Conservation (phyloP, 2,888 invertebrate species). For the Ametastegia equiseti region DNA sequence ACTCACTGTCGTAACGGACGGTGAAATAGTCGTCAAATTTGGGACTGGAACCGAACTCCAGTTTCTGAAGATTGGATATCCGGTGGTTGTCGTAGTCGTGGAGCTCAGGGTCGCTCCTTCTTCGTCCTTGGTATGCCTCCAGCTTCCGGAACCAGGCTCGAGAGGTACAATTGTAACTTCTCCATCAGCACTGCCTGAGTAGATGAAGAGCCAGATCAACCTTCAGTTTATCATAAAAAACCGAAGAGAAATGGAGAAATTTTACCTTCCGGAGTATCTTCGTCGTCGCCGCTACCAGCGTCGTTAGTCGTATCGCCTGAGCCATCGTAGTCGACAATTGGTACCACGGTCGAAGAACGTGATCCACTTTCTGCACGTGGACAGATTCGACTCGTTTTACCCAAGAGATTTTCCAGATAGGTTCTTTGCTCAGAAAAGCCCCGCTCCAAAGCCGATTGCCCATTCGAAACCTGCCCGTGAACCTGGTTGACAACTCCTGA, state of each 20-base stretch:
- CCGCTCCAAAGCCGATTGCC: slow-evolving; percentile 50
- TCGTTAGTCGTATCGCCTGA: slow-evolving; percentile 46
- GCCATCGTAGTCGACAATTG: slow-evolving; percentile 44
- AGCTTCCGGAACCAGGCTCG: neutral
- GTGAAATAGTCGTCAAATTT: neutral
- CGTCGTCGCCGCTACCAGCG: slow-evolving; percentile 48
- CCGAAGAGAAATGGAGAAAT: neutral
- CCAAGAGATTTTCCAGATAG: slow-evolving; percentile 54
- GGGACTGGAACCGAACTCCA: neutral
- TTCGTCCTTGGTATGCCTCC: neutral
- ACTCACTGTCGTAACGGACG: slow-evolving; percentile 9
- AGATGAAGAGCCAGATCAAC: no score
- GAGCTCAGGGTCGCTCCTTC: neutral
- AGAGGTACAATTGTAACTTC: slow-evolving; percentile 10
- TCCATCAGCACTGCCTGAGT: neutral
- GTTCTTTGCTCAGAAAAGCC: slow-evolving; percentile 56
- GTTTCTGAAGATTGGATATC: neutral
- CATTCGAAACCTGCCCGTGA: slow-evolving; percentile 59
- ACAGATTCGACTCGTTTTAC: slow-evolving; percentile 16
- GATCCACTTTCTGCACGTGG: neutral
- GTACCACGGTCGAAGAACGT: neutral
- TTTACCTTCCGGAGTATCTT: slow-evolving; percentile 36
- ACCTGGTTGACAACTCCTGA: slow-evolving; percentile 60
- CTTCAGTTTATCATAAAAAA: neutral
- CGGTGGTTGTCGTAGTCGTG: neutral